Evolutionary conservation across 2,797 vertebrate species (phyloP).

Genomic region (Lophotriccus pileatus): DNA sequence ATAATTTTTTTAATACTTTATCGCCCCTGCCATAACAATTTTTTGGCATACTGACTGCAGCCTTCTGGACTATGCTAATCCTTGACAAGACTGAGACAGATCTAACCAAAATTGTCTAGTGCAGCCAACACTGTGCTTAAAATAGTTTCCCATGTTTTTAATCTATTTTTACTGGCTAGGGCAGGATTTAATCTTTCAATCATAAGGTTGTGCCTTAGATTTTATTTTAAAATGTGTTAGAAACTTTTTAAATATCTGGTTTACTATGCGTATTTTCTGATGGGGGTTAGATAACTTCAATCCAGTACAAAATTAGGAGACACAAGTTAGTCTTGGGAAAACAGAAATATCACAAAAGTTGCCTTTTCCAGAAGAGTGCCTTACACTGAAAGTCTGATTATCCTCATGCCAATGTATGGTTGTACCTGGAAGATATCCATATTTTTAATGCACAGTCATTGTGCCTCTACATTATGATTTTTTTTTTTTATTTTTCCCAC

Average conservation of each 20-base stretch:
- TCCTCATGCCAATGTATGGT: background rate
- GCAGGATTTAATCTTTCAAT: constrained; percentile 71
- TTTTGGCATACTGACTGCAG: constrained; percentile 68
- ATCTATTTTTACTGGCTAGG: constrained; percentile 75
- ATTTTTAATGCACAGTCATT: background rate
- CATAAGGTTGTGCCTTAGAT: constrained; percentile 68
- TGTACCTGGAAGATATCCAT: background rate
- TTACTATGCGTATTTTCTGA: constrained; percentile 47
- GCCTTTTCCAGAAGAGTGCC: constrained; percentile 47
- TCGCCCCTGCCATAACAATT: constrained; percentile 67
- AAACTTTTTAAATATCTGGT: constrained; percentile 41
- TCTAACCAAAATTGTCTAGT: constrained; percentile 76
- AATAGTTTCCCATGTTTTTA: constrained; percentile 72
- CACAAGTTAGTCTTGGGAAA: constrained; percentile 12
- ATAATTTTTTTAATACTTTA: constrained; percentile 67
- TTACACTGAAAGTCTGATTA: constrained; percentile 11
- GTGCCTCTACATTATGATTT: background rate
- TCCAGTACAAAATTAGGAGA: constrained; percentile 42
- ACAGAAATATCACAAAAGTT: constrained; percentile 58
- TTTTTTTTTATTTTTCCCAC: background rate
- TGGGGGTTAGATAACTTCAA: constrained; percentile 58
- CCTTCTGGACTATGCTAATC: constrained; percentile 79
- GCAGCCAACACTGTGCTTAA: constrained; percentile 72
- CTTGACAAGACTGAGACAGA: constrained; percentile 75
- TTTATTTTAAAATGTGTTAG: constrained; percentile 67